These are phyloP conservation scores for Nyctalus aviator DNA, from an alignment of 2,797 vertebrate species.

Conservation along the genomic window DNA sequence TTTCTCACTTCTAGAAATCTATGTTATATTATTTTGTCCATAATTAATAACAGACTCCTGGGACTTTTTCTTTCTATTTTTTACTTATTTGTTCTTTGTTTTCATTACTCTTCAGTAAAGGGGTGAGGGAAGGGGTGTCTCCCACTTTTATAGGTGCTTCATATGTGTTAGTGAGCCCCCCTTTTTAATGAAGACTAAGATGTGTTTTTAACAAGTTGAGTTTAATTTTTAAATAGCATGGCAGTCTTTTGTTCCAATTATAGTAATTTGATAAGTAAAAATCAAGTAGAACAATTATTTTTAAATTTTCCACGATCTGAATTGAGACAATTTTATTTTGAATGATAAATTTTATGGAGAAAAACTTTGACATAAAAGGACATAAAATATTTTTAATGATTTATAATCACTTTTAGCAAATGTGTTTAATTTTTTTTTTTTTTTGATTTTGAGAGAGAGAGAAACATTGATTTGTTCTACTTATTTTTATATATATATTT, in stretches of 20 bases:
- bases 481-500: not conserved
- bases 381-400: not conserved
- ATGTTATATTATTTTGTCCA: not conserved
- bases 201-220: conserved; percentile 16
- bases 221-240: conserved; percentile 15
- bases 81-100: not conserved
- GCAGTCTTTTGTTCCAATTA: not conserved
- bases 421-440: not conserved
- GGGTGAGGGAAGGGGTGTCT: not conserved
- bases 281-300: not conserved
- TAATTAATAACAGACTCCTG: not conserved
- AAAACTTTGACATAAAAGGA: not conserved
- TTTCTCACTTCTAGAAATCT: not conserved
- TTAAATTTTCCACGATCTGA: not conserved
- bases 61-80: not conserved
- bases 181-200: not conserved
- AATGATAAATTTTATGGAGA: not conserved
- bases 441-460: not conserved
- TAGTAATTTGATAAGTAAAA: not conserved
- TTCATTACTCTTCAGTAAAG: not conserved
- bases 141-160: not conserved
- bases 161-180: not conserved
- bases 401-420: conserved; percentile 3
- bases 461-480: not conserved
- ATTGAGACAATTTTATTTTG: not conserved